Evolutionary conservation across 1,140 invertebrate species (phyloP).

Genomic region (Drosophila persimilis): DNA sequence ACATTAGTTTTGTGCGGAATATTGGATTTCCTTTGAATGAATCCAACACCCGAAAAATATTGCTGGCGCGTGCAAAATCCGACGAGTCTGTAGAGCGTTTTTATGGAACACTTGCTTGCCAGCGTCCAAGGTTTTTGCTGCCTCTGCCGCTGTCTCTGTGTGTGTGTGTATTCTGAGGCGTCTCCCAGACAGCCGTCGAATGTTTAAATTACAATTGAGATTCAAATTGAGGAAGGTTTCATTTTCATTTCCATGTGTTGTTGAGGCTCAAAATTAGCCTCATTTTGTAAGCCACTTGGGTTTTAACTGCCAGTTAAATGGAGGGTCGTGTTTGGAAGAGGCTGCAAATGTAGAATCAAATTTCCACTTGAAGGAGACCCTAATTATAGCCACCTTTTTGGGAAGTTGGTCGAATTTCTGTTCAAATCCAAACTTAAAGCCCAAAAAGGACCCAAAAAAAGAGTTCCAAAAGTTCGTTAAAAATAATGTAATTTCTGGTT

Average conservation of each 20-base stretch:
- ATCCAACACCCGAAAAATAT: constrained; percentile 6
- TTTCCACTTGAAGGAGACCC: too few relatives aligned
- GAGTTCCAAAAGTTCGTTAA: too few relatives aligned
- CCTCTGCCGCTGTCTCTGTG: too few relatives aligned
- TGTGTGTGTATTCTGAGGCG: background rate
- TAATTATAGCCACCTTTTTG: too few relatives aligned
- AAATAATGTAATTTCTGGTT: too few relatives aligned
- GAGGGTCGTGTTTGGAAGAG: too few relatives aligned
- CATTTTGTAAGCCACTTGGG: background rate
- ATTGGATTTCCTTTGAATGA: constrained; percentile 42
- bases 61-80: constrained; percentile 41
- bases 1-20: constrained; percentile 17
- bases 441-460: too few relatives aligned
- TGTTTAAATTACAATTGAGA: constrained; percentile 28
- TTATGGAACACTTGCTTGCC: constrained; percentile 7
- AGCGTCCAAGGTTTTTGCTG: constrained; percentile 1
- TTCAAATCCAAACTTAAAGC: too few relatives aligned
- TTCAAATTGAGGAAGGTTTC: constrained; percentile 4
- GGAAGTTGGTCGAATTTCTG: too few relatives aligned
- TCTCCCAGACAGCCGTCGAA: constrained; percentile 15
- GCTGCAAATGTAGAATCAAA: too few relatives aligned
- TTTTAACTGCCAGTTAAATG: too few relatives aligned
- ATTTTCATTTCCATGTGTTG: background rate
- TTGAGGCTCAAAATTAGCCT: background rate
- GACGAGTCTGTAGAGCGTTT: constrained; percentile 8